Evolutionary conservation across 1,140 invertebrate genomes (phyloP).

Genomic region (Galendromus occidentalis): DNA sequence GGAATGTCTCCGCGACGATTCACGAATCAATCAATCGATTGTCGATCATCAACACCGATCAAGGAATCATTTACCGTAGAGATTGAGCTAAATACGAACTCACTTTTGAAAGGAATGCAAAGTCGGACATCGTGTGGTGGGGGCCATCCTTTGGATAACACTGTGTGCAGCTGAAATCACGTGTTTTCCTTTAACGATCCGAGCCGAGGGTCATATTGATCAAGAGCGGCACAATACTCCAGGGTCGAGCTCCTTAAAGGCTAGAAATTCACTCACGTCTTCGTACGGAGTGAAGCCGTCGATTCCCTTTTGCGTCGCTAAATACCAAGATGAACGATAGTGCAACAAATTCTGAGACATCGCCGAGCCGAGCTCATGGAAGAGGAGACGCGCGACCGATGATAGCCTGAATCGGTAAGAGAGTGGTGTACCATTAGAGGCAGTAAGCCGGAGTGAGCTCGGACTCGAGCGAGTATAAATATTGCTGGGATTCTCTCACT

Average conservation of each 20-base stretch:
- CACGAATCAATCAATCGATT: no score
- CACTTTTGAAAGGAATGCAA: constrained; percentile 4
- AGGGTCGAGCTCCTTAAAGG: no score
- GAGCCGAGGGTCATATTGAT: no score
- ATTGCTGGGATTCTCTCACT: constrained; percentile 22
- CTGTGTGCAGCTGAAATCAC: neutral
- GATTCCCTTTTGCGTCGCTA: constrained; percentile 36
- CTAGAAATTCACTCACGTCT: constrained; percentile 27
- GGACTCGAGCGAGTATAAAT: no score
- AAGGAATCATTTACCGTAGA: no score
- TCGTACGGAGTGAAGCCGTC: constrained; percentile 35
- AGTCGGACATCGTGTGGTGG: neutral
- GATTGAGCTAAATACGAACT: no score
- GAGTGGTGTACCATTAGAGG: neutral
- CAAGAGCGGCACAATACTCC: no score
- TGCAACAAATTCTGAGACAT: constrained; percentile 34
- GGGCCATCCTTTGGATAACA: neutral
- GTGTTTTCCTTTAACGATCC: no score
- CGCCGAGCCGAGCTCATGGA: constrained; percentile 33
- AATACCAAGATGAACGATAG: constrained; percentile 37
- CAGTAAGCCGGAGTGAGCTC: no score
- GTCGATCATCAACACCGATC: no score
- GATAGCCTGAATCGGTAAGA: constrained; percentile 20
- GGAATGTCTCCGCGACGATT: no score
- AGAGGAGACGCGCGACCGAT: constrained; percentile 25